Conservation (phyloP, 2,113 vertebrate genomes). For the Centropus unirufus region DNA sequence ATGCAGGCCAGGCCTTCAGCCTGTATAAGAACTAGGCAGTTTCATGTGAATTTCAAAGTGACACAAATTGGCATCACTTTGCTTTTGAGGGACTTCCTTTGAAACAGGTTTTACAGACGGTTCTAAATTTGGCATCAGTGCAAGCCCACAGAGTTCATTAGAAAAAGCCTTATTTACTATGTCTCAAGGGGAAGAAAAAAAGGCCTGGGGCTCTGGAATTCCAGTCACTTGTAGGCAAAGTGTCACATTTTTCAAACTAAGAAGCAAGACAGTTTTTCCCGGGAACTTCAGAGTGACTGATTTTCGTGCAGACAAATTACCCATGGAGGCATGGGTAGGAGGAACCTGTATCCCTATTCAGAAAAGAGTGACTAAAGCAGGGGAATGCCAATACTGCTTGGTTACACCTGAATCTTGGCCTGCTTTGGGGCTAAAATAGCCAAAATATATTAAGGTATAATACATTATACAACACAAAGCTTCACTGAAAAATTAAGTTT, state of each 20-base stretch:
- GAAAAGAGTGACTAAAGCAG: not conserved
- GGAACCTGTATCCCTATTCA: not conserved
- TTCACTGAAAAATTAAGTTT: not conserved
- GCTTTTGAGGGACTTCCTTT: not conserved
- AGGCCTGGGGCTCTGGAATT: not conserved
- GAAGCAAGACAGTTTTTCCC: not conserved
- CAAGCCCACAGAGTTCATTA: not conserved
- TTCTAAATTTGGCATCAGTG: not conserved
- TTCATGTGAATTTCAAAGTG: not conserved
- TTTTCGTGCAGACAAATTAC: not conserved
- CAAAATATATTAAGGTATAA: not conserved
- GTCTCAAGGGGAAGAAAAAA: not conserved
- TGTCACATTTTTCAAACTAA: not conserved
- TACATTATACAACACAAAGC: not conserved
- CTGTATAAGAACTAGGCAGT: not conserved
- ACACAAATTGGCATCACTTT: not conserved
- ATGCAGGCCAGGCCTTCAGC: not conserved
- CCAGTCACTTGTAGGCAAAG: not conserved
- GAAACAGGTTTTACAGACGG: not conserved
- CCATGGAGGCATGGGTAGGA: not conserved
- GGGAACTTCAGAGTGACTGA: not conserved
- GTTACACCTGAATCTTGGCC: not conserved
- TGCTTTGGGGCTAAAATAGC: not conserved
- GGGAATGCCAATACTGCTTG: not conserved
- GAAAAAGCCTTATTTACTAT: not conserved